phyloP scores from a whole-genome alignment of 1,140 invertebrate species.

The Drosophila elegans region DNA sequence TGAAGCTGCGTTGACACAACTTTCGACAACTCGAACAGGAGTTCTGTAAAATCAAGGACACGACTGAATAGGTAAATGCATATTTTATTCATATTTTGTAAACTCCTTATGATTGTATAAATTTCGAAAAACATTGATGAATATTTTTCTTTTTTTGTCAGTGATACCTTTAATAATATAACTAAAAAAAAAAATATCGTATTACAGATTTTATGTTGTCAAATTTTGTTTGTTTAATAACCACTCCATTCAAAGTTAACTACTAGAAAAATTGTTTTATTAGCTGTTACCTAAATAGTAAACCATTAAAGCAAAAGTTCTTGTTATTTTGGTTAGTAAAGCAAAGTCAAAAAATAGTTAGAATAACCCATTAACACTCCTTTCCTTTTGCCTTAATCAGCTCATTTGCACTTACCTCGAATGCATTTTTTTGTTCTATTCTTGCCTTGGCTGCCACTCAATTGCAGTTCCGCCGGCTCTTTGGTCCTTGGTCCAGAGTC shows the following conservation, averaged over 20 bases:
- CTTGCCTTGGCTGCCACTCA: background rate
- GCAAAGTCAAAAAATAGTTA: background rate
- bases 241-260: no score
- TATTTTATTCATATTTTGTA: background rate
- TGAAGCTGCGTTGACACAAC: slow-evolving; percentile 18
- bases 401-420: background rate
- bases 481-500: background rate
- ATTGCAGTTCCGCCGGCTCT: background rate
- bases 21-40: slow-evolving; percentile 5
- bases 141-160: no score
- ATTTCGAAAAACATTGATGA: no score
- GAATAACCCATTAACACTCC: background rate
- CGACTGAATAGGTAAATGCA: background rate
- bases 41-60: background rate
- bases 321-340: background rate
- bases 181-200: no score
- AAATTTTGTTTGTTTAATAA: no score
- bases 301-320: background rate
- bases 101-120: no score
- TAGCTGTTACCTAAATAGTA: background rate
- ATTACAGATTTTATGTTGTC: no score
- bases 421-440: background rate
- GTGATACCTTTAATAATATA: no score
- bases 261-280: no score
- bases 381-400: background rate